phyloP scores from a whole-genome alignment of 2,797 vertebrate genomes.

The Fistularia tabacaria region DNA sequence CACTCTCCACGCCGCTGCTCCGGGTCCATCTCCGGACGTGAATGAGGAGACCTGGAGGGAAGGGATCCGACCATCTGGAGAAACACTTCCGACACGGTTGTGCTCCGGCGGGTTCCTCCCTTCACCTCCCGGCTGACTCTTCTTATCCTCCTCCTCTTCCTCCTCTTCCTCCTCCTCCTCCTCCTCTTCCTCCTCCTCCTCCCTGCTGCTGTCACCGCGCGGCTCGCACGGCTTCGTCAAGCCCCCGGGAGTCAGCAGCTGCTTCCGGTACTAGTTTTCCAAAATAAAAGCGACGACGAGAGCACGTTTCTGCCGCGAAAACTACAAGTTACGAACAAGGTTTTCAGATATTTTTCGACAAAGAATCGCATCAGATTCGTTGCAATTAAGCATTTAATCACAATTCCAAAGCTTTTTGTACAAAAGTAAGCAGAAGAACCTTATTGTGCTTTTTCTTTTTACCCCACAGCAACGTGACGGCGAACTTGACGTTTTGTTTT shows the following conservation, averaged over 20 bases:
- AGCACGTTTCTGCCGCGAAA: background rate
- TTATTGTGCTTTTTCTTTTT: too few relatives aligned
- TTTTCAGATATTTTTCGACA: background rate
- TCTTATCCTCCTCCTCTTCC: constrained; percentile 21
- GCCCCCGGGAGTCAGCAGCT: background rate
- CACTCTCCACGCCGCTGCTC: constrained; percentile 31
- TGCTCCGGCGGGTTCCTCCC: constrained; percentile 58
- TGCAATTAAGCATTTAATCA: too few relatives aligned
- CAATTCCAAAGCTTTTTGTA: too few relatives aligned
- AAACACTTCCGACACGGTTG: constrained; percentile 42
- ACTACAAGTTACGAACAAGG: background rate
- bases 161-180: constrained; percentile 16
- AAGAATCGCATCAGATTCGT: background rate
- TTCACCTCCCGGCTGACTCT: constrained; percentile 41
- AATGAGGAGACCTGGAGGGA: background rate
- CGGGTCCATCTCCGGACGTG: constrained; percentile 30
- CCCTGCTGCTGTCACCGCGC: constrained; percentile 41
- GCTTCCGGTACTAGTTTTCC: constrained; percentile 6
- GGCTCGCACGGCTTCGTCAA: constrained; percentile 11
- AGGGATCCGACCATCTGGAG: background rate
- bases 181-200: constrained; percentile 4
- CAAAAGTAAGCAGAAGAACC: too few relatives aligned
- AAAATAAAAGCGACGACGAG: constrained; percentile 35
- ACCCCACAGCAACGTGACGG: too few relatives aligned
- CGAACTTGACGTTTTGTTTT: too few relatives aligned